Base-by-base conservation (phyloP, 2,888 invertebrate species). In the Sicus ferrugineus region DNA sequence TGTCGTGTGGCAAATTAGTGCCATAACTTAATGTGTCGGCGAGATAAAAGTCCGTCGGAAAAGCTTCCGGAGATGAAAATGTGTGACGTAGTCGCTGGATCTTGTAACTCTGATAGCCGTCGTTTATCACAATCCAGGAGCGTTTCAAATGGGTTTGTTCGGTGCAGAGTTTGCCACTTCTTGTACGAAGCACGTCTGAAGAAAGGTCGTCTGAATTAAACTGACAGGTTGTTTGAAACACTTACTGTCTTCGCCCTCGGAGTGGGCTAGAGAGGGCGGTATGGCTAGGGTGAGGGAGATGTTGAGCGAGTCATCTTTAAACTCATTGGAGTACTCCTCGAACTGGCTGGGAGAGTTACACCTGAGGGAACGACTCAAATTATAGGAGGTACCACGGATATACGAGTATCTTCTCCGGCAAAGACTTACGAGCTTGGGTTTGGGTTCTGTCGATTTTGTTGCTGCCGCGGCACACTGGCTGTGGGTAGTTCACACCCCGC, bases 211-310 rank as follows among this genome's bases (percentile, higher is more conserved):
- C 5, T 28, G 14, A 21, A n/a, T 48, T 1, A 28, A 63, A 30
- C 16, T 2, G 1, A 34, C 6, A 23, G 7, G 4, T 0, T 6
- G 38, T 38, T 46, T 14, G 46, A 23, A 62, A 63, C 26, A 73
- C 76, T 74, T 73, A 76, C 78, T 75, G 69, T 68, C 72, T 70
- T 78, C 78, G 56, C 67, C 75, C 31, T 72, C 73, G 63, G 75
- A 66, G 34, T 62, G 66, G 14, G 71, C 48, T 4, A 64, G 67
- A 5, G 70, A 68, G 21, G 72, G 75, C 38, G 84, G 81, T 68
- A 84, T 76, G 14, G 83, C 83, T 76, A 85, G 72, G 74, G 84
- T 80, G 78, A 84, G 81, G 70, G 85, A 85, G 77, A 85, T 84
- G 77, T 84, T 81, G 77, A 85, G 80, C 68, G 85, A 82, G 70